Percentiles rank a stretch among this genome's conserved stretches.
These are phyloP conservation scores for Pterostichus niger DNA, from an alignment of 2,888 invertebrate species.

Conservation along the genomic window DNA sequence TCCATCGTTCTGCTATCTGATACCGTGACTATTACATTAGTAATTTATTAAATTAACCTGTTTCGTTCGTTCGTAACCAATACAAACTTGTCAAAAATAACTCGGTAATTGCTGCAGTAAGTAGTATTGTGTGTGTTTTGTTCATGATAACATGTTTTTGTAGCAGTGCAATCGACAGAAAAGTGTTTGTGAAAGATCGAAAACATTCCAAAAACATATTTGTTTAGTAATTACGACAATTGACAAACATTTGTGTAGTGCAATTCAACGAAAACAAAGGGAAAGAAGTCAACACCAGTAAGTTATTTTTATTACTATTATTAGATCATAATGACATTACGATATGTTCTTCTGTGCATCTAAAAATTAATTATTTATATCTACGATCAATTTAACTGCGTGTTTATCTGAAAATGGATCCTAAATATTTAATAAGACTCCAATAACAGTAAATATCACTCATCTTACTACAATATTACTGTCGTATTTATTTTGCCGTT, in stretches of 20 bases:
- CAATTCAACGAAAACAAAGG: not conserved
- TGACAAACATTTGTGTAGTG: not conserved
- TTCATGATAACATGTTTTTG: not conserved
- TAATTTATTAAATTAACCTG: not conserved
- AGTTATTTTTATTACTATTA: not conserved
- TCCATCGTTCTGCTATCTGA: not conserved
- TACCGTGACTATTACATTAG: too few species aligned
- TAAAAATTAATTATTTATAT: constrained; percentile 22
- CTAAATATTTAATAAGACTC: not conserved
- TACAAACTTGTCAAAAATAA: constrained; percentile 9
- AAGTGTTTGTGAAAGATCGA: not conserved
- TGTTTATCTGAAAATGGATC: constrained; percentile 12
- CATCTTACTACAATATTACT: not conserved
- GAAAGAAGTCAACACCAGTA: not conserved
- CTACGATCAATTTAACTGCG: constrained; percentile 27
- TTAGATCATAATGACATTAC: not conserved
- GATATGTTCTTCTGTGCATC: not conserved
- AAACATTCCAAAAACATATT: not conserved
- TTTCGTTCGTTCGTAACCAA: not conserved
- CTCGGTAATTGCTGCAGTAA: not conserved
- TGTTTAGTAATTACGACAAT: not conserved
- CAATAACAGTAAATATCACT: constrained; percentile 2
- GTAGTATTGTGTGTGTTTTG: not conserved
- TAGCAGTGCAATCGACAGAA: not conserved
- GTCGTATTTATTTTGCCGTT: too few species aligned